Percentiles rank a stretch among this genome's conserved stretches.
These are phyloP conservation scores for Pegea sp. DNA, from an alignment of 23 tunicate genomes.

Conservation along the genomic window DNA sequence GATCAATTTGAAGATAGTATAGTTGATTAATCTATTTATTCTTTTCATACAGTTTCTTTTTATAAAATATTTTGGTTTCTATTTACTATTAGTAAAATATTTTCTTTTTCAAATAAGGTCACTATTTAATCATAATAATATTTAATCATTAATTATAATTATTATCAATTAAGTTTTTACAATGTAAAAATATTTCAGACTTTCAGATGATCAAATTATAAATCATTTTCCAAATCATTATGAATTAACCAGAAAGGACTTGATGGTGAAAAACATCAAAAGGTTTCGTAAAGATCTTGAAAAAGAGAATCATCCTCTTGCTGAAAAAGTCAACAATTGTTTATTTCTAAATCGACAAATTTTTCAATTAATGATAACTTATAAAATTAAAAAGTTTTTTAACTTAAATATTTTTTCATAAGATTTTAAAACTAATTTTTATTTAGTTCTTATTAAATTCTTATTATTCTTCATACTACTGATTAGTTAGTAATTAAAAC, in stretches of 20 bases:
- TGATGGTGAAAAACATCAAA: constrained; percentile 98
- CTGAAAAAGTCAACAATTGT: constrained; percentile 46
- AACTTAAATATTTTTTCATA: background rate
- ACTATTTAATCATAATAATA: too few relatives aligned
- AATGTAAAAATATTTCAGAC: constrained; percentile 19
- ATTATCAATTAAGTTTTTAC: too few relatives aligned
- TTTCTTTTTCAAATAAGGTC: too few relatives aligned
- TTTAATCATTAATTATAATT: too few relatives aligned
- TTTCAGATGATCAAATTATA: constrained; percentile 93
- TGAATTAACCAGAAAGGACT: constrained; percentile 90
- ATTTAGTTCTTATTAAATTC: too few relatives aligned
- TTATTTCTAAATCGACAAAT: too few relatives aligned
- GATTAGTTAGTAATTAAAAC: too few relatives aligned
- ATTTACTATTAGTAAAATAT: background rate
- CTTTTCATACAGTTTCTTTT: background rate
- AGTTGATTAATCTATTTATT: background rate
- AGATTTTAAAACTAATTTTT: too few relatives aligned
- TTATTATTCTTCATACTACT: too few relatives aligned
- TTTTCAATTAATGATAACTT: background rate
- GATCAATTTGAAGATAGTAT: too few relatives aligned
- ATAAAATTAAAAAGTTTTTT: too few relatives aligned
- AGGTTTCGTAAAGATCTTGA: constrained; percentile 91
- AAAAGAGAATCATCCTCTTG: constrained; percentile 77
- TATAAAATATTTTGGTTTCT: background rate
- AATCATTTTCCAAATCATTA: constrained; percentile 99